phyloP scores from a whole-genome alignment of 1,140 invertebrate species.

The Batillaria attramentaria region DNA sequence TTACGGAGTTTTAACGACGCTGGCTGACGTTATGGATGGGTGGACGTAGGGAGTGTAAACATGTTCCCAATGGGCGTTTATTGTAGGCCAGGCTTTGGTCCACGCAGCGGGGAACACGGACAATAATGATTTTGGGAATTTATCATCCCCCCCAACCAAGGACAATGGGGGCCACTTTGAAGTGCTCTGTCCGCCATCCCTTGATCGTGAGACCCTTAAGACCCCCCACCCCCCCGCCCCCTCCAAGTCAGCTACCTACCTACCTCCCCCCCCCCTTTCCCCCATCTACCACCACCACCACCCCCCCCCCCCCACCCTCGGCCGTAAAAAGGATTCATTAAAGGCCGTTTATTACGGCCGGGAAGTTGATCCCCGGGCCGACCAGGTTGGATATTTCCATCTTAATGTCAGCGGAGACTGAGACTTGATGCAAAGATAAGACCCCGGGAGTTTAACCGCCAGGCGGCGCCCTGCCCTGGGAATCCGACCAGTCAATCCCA shows the following conservation, averaged over 20 bases:
- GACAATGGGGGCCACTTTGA: neutral
- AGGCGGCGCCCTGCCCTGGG: neutral
- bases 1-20: too few species aligned
- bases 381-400: constrained; percentile 11
- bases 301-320: too few species aligned
- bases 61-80: neutral
- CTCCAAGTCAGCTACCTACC: too few species aligned
- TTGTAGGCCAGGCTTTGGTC: neutral
- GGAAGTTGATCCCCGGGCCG: neutral
- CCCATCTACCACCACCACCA: neutral
- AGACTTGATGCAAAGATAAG: constrained; percentile 6
- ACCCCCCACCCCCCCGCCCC: too few species aligned
- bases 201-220: too few species aligned
- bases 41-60: neutral
- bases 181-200: too few species aligned
- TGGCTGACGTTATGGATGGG: too few species aligned
- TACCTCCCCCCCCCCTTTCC: constrained; percentile 2
- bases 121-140: neutral
- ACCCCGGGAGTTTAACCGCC: constrained; percentile 4
- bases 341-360: neutral
- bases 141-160: neutral
- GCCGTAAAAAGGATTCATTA: constrained; percentile 16
- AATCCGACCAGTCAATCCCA: constrained; percentile 11
- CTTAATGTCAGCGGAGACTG: constrained; percentile 6
- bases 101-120: constrained; percentile 2